Evolutionary conservation across 2,113 vertebrate species (phyloP).

Genomic region (Neomonachus schauinslandi): DNA sequence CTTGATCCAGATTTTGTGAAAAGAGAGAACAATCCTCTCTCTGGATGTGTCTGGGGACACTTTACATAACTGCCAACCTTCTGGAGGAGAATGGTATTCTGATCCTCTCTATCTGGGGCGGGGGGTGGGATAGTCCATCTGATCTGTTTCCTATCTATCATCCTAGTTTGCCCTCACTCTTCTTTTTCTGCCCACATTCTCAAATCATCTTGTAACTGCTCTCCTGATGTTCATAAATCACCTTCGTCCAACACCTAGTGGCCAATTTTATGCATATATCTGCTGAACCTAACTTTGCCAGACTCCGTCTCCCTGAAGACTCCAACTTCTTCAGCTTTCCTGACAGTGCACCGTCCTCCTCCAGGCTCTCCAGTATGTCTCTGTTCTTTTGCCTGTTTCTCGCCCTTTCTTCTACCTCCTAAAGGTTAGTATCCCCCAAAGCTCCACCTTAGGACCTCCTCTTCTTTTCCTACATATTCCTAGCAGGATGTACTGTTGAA

Average conservation of each 20-base stretch:
- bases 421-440: not conserved
- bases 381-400: not conserved
- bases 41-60: not conserved
- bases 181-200: not conserved
- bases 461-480: not conserved
- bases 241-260: not conserved
- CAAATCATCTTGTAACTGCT: not conserved
- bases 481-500: not conserved
- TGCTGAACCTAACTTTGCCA: not conserved
- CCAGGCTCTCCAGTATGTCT: not conserved
- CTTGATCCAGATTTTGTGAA: constrained; percentile 61
- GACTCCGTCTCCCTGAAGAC: not conserved
- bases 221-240: not conserved
- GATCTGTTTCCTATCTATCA: not conserved
- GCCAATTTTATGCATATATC: not conserved
- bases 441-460: not conserved
- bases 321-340: not conserved
- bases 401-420: not conserved
- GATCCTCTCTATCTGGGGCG: not conserved
- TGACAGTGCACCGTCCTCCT: not conserved
- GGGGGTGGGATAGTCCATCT: not conserved
- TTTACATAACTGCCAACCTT: not conserved
- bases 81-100: not conserved
- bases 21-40: constrained; percentile 40
- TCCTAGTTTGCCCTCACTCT: not conserved